A percentile compares a stretch with the other conserved stretches of the same genome.
Conservation (phyloP, 2,113 vertebrate genomes). For the Marcusenius ussheri region DNA sequence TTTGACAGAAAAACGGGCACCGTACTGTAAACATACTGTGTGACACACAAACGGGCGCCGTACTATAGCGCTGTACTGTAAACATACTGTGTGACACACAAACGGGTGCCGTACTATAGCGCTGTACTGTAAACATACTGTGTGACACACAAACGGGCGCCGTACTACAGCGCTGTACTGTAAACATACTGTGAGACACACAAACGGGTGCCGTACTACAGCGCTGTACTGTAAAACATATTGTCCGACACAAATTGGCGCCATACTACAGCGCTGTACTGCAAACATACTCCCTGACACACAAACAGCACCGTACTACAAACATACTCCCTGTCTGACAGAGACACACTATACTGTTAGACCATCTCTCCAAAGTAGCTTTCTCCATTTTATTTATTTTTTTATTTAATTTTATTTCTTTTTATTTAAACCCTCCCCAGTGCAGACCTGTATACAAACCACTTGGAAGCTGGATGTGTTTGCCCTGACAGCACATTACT, state of each 20-base stretch:
- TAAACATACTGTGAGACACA: not conserved
- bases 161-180: not conserved
- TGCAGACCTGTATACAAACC: not conserved
- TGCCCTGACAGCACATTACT: not conserved
- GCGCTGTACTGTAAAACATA: too few species aligned
- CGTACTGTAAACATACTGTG: too few species aligned
- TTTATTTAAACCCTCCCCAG: not conserved
- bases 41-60: too few species aligned
- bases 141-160: not conserved
- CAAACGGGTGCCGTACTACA: not conserved
- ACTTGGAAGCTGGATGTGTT: not conserved
- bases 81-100: too few species aligned
- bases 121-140: not conserved
- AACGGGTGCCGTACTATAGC: conserved; percentile 33
- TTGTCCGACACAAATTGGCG: too few species aligned
- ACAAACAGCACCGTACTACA: too few species aligned
- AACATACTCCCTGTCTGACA: not conserved
- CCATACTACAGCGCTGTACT: too few species aligned
- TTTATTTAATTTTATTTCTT: too few species aligned
- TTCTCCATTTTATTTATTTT: not conserved
- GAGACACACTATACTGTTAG: not conserved
- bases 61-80: too few species aligned
- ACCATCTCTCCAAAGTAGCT: not conserved
- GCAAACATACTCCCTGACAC: too few species aligned
- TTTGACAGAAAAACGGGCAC: too few species aligned